These are phyloP conservation scores for Drosophila bocki DNA, from an alignment of 1,140 invertebrate species.

Conservation along the genomic window DNA sequence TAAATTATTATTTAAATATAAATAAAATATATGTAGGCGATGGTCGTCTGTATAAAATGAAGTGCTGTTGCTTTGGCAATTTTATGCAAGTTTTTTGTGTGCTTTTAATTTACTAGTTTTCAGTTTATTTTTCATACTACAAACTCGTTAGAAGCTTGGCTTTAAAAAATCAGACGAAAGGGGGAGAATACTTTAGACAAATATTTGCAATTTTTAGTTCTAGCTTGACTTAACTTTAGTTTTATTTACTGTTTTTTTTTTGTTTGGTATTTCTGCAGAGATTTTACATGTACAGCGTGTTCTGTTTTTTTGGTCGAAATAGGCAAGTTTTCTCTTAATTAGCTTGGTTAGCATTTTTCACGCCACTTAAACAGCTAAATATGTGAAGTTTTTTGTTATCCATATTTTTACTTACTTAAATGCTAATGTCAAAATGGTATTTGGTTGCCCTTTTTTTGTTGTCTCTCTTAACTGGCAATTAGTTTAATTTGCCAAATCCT, in stretches of 20 bases:
- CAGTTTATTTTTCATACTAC: slow-evolving; percentile 1
- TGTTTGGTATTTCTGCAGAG: slow-evolving; percentile 27
- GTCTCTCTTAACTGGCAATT: slow-evolving; percentile 70
- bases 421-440: slow-evolving; percentile 66
- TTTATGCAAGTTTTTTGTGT: not conserved
- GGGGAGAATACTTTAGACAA: not conserved
- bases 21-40: slow-evolving; percentile 17
- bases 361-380: slow-evolving; percentile 64
- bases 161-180: not conserved
- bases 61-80: slow-evolving; percentile 15
- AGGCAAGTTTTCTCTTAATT: slow-evolving; percentile 41
- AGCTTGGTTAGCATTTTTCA: slow-evolving; percentile 37
- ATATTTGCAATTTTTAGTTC: not conserved
- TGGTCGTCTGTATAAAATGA: not conserved
- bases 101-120: slow-evolving; percentile 4
- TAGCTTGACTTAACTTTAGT: slow-evolving; percentile 6
- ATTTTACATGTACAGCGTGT: slow-evolving; percentile 29
- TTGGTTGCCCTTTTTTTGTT: slow-evolving; percentile 20
- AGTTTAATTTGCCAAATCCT: slow-evolving; percentile 83
- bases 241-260: slow-evolving; percentile 5
- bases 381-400: slow-evolving; percentile 24
- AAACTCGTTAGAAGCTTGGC: slow-evolving; percentile 4
- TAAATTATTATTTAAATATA: slow-evolving; percentile 28
- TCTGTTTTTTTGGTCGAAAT: slow-evolving; percentile 65
- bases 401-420: slow-evolving; percentile 66